These are phyloP conservation scores for Xiphophorus maculatus DNA, from an alignment of 2,113 vertebrate genomes.

Conservation along the genomic window DNA sequence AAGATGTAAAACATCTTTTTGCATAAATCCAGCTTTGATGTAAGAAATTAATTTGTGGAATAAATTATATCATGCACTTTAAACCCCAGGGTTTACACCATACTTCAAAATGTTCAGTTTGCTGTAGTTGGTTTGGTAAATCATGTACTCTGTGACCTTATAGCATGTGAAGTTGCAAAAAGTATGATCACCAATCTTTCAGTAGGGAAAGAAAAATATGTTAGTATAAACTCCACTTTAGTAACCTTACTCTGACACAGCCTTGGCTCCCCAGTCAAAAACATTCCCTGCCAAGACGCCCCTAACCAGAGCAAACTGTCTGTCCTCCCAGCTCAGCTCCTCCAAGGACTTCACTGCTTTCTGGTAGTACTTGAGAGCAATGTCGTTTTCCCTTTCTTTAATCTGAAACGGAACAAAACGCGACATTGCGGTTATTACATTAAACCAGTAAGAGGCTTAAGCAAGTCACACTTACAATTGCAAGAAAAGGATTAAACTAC, in stretches of 20 bases:
- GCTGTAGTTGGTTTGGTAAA: background rate
- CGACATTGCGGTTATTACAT: background rate
- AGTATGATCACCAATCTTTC: background rate
- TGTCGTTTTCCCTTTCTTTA: constrained; percentile 94
- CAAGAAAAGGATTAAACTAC: background rate
- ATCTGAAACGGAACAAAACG: constrained; percentile 78
- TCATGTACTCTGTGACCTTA: background rate
- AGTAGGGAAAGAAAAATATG: background rate
- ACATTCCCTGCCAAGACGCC: constrained; percentile 96
- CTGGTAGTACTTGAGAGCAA: constrained; percentile 89
- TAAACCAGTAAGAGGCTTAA: accelerated
- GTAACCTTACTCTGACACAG: constrained; percentile 90
- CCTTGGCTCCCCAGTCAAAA: constrained; percentile 99
- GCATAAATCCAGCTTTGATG: background rate
- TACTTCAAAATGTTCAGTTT: background rate
- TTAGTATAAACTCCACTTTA: background rate
- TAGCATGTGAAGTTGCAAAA: no score
- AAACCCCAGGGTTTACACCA: background rate
- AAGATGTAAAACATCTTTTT: no score
- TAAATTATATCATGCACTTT: background rate
- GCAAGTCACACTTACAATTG: background rate
- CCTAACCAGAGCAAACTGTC: constrained; percentile 92
- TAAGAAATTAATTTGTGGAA: background rate
- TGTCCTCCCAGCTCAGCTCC: constrained; percentile 90
- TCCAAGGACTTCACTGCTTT: constrained; percentile 88